A percentile compares a stretch with the other conserved stretches of the same genome.
phyloP scores from a whole-genome alignment of 1,140 invertebrate genomes.

The Caenorhabditis remanei region DNA sequence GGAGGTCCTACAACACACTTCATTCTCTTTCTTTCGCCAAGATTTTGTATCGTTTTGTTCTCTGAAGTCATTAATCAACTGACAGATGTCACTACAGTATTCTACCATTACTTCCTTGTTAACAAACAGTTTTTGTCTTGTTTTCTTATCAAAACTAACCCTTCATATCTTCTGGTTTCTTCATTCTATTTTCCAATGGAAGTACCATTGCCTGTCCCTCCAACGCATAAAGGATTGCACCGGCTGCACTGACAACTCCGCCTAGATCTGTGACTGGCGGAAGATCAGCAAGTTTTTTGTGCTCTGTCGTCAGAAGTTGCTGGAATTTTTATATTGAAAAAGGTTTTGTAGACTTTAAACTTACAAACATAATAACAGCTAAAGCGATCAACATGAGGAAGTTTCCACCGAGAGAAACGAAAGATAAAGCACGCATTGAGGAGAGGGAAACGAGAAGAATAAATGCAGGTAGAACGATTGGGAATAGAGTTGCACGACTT shows the following conservation, averaged over 20 bases:
- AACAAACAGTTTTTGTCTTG: not conserved
- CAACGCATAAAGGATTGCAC: constrained; percentile 74
- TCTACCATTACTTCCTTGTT: not conserved
- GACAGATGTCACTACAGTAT: not conserved
- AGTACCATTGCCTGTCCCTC: constrained; percentile 77
- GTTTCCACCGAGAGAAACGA: constrained; percentile 68
- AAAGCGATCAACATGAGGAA: constrained; percentile 71
- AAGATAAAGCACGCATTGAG: constrained; percentile 61
- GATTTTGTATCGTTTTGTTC: too few relatives aligned
- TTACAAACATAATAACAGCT: constrained; percentile 72
- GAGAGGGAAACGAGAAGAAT: constrained; percentile 61
- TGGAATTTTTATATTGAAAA: constrained; percentile 60
- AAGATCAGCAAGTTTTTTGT: constrained; percentile 64
- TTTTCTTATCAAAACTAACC: constrained; percentile 53
- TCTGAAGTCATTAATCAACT: not conserved
- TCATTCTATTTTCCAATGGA: constrained; percentile 73
- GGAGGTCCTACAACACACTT: too few relatives aligned
- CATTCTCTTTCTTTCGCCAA: too few relatives aligned
- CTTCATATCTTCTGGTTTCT: constrained; percentile 72
- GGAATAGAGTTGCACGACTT: constrained; percentile 29
- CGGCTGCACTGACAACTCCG: constrained; percentile 71
- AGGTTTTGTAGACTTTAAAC: constrained; percentile 17
- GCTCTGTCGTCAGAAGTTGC: constrained; percentile 69
- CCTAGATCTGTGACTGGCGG: constrained; percentile 72
- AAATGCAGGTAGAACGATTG: constrained; percentile 62